Percentiles rank a stretch among this genome's conserved stretches.
These are phyloP conservation scores for Cydia amplana DNA, from an alignment of 1,140 invertebrate genomes.

Conservation along the genomic window DNA sequence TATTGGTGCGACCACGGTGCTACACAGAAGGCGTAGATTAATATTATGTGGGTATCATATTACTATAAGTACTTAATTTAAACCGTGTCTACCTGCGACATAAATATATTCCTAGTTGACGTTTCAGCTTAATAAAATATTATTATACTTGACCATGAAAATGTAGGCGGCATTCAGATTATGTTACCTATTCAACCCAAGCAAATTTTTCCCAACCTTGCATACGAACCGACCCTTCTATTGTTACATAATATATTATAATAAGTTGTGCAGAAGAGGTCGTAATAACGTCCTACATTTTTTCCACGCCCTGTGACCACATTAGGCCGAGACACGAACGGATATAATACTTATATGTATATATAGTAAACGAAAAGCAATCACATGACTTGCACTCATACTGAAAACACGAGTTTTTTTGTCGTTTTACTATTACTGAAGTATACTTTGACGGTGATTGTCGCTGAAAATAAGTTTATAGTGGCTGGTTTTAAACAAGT, in stretches of 20 bases:
- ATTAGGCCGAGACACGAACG: slow-evolving; percentile 27
- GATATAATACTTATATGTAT: not conserved
- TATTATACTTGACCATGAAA: not conserved
- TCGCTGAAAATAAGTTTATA: too few species aligned
- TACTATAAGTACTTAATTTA: not conserved
- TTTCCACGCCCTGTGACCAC: slow-evolving; percentile 35
- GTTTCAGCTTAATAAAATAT: slow-evolving; percentile 6
- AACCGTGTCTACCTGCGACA: not conserved
- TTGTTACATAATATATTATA: slow-evolving; percentile 39
- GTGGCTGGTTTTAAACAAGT: too few species aligned
- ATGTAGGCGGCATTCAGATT: slow-evolving; percentile 21
- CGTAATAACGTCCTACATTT: slow-evolving; percentile 42
- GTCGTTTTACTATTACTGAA: too few species aligned
- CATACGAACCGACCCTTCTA: slow-evolving; percentile 35
- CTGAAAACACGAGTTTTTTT: not conserved
- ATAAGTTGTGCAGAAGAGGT: slow-evolving; percentile 45
- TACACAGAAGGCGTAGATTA: too few species aligned
- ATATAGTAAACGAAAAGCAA: not conserved
- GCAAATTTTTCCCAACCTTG: slow-evolving; percentile 25
- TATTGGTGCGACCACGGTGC: too few species aligned
- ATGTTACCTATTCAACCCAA: slow-evolving; percentile 9
- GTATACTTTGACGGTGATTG: too few species aligned
- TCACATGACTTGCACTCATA: not conserved
- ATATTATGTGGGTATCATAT: too few species aligned
- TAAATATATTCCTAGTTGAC: not conserved